These are phyloP conservation scores for Sakesphorus luctuosus DNA, from an alignment of 2,113 vertebrate species.

Conservation along the genomic window DNA sequence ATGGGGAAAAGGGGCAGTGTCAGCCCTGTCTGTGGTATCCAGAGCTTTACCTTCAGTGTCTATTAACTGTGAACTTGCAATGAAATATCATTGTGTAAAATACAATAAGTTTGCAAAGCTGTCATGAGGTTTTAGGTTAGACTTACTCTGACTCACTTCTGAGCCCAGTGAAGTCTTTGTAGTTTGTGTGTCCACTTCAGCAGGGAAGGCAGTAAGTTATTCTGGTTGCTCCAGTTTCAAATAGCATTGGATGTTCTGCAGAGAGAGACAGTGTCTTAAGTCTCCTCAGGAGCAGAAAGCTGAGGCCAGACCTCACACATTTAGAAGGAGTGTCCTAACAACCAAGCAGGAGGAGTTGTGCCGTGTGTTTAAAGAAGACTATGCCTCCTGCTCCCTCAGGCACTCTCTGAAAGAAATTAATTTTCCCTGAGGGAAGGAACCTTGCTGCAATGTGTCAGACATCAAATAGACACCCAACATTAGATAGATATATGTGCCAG, in stretches of 20 bases:
- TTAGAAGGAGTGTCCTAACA: not conserved
- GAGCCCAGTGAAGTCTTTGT: constrained; percentile 6
- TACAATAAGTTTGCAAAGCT: not conserved
- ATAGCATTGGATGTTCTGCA: not conserved
- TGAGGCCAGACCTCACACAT: not conserved
- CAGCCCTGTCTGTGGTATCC: not conserved
- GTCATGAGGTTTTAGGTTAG: not conserved
- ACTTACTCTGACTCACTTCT: not conserved
- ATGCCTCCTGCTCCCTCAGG: not conserved
- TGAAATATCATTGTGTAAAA: not conserved
- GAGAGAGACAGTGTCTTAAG: not conserved
- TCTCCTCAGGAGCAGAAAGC: not conserved
- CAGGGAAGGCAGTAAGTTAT: not conserved
- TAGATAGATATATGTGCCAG: not conserved
- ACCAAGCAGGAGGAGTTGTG: not conserved
- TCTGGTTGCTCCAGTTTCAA: not conserved
- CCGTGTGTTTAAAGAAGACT: not conserved
- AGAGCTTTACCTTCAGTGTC: not conserved
- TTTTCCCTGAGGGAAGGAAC: not conserved
- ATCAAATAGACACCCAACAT: not conserved
- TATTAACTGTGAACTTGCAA: not conserved
- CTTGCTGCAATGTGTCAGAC: not conserved
- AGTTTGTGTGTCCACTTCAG: not conserved
- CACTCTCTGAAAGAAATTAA: not conserved
- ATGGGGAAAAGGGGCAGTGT: not conserved